Evolutionary conservation across 2,888 invertebrate genomes (phyloP).

Genomic region (Ennomos quercinarius): DNA sequence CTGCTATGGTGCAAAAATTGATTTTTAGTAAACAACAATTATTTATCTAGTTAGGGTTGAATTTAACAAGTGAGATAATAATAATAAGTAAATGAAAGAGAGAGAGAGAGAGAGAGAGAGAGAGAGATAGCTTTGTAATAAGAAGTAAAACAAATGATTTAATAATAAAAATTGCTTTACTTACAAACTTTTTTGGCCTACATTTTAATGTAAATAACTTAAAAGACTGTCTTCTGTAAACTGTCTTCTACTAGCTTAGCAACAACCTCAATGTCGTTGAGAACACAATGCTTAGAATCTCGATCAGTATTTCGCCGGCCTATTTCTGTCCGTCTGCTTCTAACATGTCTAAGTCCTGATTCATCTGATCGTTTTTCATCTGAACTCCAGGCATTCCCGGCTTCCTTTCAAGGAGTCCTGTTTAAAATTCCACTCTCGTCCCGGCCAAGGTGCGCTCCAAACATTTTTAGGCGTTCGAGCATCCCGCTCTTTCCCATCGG

Average conservation of each 20-base stretch:
- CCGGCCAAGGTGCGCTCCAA: slow-evolving; percentile 64
- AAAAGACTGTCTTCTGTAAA: too few species aligned
- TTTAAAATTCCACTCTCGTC: slow-evolving; percentile 81
- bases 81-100: too few species aligned
- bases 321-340: slow-evolving; percentile 28
- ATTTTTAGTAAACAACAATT: too few species aligned
- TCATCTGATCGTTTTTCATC: slow-evolving; percentile 60
- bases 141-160: too few species aligned
- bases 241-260: slow-evolving; percentile 1
- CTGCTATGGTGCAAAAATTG: too few species aligned
- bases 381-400: slow-evolving; percentile 57
- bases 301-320: slow-evolving; percentile 30
- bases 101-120: too few species aligned
- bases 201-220: too few species aligned
- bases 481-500: slow-evolving; percentile 66
- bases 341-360: slow-evolving; percentile 47
- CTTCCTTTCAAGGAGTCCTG: slow-evolving; percentile 71
- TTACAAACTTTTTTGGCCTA: too few species aligned
- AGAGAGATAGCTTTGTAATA: too few species aligned
- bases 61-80: too few species aligned
- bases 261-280: slow-evolving; percentile 24
- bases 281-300: slow-evolving; percentile 30
- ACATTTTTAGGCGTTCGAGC: slow-evolving; percentile 77
- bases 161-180: too few species aligned
- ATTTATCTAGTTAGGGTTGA: too few species aligned